These are phyloP conservation scores for Theocolax elegans DNA, from an alignment of 1,140 invertebrate genomes.

Conservation along the genomic window DNA sequence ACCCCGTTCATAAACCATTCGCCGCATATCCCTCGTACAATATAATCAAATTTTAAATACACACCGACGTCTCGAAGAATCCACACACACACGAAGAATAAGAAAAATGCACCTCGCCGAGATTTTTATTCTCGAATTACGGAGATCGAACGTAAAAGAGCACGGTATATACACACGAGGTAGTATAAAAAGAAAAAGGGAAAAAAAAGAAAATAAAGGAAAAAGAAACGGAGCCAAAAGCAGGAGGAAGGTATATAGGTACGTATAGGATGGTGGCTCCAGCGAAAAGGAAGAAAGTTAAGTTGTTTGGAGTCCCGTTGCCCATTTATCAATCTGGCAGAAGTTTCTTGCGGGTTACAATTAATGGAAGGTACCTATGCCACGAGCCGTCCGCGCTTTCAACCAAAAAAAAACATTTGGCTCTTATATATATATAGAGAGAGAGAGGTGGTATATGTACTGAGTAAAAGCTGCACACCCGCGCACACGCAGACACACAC, in stretches of 20 bases:
- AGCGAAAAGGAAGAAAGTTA: constrained; percentile 28
- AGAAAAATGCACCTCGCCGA: neutral
- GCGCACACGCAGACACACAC: neutral
- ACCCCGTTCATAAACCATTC: no score
- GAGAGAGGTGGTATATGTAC: no score
- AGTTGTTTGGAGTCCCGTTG: constrained; percentile 41
- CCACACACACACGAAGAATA: no score
- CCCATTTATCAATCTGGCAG: constrained; percentile 41
- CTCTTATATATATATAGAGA: neutral
- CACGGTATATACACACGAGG: no score
- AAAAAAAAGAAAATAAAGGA: no score
- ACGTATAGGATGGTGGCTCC: neutral
- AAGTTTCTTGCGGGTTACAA: constrained; percentile 37
- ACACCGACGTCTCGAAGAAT: no score
- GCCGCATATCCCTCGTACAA: no score
- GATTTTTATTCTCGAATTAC: neutral
- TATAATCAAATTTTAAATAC: no score
- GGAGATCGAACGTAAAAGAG: constrained; percentile 16
- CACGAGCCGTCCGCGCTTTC: constrained; percentile 10
- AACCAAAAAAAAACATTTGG: constrained; percentile 31
- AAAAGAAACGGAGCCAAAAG: no score
- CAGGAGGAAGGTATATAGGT: neutral
- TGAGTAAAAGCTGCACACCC: no score
- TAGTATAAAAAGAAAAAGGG: constrained; percentile 1
- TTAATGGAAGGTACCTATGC: constrained; percentile 41